Conservation (phyloP, 1,140 invertebrate species). For the Steinernema khuongi region DNA sequence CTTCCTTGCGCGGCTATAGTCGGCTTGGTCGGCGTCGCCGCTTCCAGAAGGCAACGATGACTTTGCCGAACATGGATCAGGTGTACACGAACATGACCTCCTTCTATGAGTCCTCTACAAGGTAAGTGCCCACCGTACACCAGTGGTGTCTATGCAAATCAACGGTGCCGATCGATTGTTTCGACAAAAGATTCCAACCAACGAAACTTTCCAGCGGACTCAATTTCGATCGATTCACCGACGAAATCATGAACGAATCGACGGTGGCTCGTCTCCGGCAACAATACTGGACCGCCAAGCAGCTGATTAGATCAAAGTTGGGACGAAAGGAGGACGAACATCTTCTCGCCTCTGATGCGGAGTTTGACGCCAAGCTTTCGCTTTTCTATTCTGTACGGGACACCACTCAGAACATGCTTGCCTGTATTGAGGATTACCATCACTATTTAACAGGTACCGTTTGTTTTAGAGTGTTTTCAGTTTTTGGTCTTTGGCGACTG, state of each 20-base stretch:
- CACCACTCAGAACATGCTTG: constrained; percentile 79
- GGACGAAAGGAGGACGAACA: constrained; percentile 80
- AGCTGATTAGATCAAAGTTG: background rate
- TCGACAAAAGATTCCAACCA: background rate
- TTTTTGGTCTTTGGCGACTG: no score
- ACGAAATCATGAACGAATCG: constrained; percentile 9
- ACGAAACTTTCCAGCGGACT: background rate
- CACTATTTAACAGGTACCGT: constrained; percentile 75
- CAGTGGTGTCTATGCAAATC: background rate
- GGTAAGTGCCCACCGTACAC: background rate
- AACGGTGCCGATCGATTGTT: constrained; percentile 3
- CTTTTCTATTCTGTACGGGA: constrained; percentile 85
- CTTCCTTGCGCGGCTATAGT: background rate
- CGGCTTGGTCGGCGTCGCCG: background rate
- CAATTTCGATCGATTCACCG: constrained; percentile 13
- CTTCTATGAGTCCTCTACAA: background rate
- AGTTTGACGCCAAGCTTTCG: constrained; percentile 92
- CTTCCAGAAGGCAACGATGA: background rate
- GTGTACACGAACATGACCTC: constrained; percentile 12
- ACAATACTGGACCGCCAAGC: constrained; percentile 8
- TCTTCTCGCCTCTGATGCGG: constrained; percentile 87
- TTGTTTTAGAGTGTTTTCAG: constrained; percentile 23
- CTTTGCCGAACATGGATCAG: background rate
- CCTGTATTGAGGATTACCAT: constrained; percentile 87
- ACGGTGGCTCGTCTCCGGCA: background rate